Base-by-base conservation (phyloP, 1,140 invertebrate species). In the Microplitis mediator region DNA sequence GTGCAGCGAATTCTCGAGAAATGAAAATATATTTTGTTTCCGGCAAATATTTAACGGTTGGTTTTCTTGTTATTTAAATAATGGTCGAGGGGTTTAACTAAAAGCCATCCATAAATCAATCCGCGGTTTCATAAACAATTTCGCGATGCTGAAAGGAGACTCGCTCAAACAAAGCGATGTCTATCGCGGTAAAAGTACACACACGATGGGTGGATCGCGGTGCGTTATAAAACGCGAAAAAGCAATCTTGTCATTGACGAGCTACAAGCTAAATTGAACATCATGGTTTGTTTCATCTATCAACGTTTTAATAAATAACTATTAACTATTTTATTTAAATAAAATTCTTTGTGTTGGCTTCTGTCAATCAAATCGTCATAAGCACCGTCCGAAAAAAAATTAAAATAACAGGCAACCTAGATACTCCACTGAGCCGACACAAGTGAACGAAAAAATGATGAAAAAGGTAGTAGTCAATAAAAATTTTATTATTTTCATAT, bases 301-400 rank as follows among this genome's bases (percentile, higher is more conserved):
- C 31, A 13, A 13, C 11, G 32, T 14, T 61, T 34, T 4, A 61
- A 32, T 11, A 61, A 62, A 31, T 31, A 36, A 39, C 6, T 35
- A n/a, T 50, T 14, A 50, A 65, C 14, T 50, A 23, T 65, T 65
- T 65, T 36, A 45, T 45, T 65, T 45, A 65, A 16, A 31, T 23
- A 23, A 8, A 45, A 13, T 16, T 39, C 34, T 51, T 65, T 65
- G 63, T 31, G 63, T 65, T 16, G 45, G 9, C 23, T 31, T 45
- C 60, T 65, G 63, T 65, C 63, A 16, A 65, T 65, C 63, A 65
- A 23, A 50, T 36, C 36, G 36, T 65, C 60, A 62, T 65, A 16
- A 45, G 50, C 39, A 62, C 23, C 6, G 60, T 32, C 16, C 3
- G 5, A 39, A 5, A 39, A 11, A 35, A 34, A 14, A 62, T n/a